Evolutionary conservation across 92 coral and sea anemone species (phyloP).

Genomic region (Epizoanthus scotinus): DNA sequence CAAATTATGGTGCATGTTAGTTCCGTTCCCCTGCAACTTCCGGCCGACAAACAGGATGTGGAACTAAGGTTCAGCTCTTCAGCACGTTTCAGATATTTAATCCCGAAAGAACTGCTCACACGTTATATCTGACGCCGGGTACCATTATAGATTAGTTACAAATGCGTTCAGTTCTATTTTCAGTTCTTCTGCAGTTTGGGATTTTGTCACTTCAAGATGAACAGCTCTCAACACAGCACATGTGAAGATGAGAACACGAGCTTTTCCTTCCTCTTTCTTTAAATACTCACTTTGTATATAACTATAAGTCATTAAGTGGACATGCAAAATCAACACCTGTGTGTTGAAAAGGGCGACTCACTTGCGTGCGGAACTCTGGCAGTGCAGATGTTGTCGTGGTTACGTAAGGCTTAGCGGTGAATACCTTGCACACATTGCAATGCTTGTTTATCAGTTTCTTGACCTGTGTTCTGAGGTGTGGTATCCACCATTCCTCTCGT

Average conservation of each 20-base stretch:
- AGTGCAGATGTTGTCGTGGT: slow-evolving; percentile 47
- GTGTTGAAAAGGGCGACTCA: slow-evolving; percentile 21
- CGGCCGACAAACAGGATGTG: no score
- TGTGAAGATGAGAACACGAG: slow-evolving; percentile 52
- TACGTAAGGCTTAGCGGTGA: slow-evolving; percentile 57
- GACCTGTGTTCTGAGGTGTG: slow-evolving; percentile 58
- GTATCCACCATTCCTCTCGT: slow-evolving; percentile 71
- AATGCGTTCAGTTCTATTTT: slow-evolving; percentile 44
- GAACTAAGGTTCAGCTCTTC: no score
- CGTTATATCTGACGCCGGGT: no score
- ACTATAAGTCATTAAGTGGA: neutral
- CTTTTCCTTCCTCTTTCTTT: slow-evolving; percentile 52
- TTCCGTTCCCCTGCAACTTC: no score
- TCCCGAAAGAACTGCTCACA: no score
- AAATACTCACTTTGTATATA: slow-evolving; percentile 36
- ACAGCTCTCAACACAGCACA: slow-evolving; percentile 60
- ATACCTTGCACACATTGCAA: slow-evolving; percentile 53
- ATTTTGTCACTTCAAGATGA: slow-evolving; percentile 58
- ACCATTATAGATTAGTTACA: no score
- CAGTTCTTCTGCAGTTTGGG: slow-evolving; percentile 72
- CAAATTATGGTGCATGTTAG: no score
- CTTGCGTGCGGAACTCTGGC: slow-evolving; percentile 46
- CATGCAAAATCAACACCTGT: slow-evolving; percentile 45
- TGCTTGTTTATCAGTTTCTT: slow-evolving; percentile 49
- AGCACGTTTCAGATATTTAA: no score